Conservation (phyloP, 2,888 invertebrate species). For the Drosophila birchii region DNA sequence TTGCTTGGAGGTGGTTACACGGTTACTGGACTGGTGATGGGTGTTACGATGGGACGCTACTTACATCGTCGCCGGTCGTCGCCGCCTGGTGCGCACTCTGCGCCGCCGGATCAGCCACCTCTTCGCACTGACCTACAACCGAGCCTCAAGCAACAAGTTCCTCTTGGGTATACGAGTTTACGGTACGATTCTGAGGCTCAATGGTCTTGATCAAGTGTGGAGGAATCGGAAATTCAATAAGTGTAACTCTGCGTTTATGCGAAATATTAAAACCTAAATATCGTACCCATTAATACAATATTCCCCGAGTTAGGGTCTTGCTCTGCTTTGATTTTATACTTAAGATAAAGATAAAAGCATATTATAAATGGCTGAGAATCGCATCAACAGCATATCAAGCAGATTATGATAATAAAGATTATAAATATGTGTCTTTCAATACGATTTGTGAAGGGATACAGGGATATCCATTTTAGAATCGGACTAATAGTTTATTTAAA, state of each 20-base stretch:
- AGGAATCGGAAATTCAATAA: constrained; percentile 18
- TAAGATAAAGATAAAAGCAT: no score
- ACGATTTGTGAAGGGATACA: neutral
- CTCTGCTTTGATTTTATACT: neutral
- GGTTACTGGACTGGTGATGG: constrained; percentile 37
- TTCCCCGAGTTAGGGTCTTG: neutral
- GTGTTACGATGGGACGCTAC: constrained; percentile 60
- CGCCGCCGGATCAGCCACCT: constrained; percentile 70
- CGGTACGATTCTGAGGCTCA: constrained; percentile 28
- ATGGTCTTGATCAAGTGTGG: constrained; percentile 17
- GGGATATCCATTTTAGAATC: neutral
- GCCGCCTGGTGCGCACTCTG: constrained; percentile 72
- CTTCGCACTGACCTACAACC: constrained; percentile 70
- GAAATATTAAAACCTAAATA: constrained; percentile 8
- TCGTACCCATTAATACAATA: neutral
- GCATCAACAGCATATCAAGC: neutral
- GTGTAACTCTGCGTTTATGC: constrained; percentile 12
- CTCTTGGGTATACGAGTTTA: constrained; percentile 41
- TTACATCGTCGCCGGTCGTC: constrained; percentile 73
- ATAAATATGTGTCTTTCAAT: neutral
- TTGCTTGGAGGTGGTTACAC: constrained; percentile 41
- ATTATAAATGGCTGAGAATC: no score
- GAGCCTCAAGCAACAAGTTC: constrained; percentile 71
- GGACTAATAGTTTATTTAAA: neutral
- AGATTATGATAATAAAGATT: neutral